A percentile compares a stretch with the other conserved stretches of the same genome.
Conservation (phyloP, 2,113 vertebrate species). For the Petaurus breviceps region DNA sequence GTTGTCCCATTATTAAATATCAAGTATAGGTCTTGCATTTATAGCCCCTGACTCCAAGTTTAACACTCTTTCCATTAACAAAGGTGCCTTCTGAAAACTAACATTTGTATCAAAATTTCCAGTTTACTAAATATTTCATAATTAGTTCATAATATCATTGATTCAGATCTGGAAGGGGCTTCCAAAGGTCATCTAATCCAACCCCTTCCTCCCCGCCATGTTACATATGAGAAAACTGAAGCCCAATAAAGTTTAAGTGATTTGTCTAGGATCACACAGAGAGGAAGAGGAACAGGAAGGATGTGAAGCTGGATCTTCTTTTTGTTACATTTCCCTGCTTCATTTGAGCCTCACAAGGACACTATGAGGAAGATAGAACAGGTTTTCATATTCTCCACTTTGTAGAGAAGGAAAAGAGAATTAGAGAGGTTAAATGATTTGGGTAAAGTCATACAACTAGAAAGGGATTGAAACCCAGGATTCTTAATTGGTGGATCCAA, state of each 20-base stretch:
- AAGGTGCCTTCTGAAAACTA: neutral
- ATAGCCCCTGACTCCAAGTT: neutral
- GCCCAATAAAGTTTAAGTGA: neutral
- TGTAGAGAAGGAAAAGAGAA: neutral
- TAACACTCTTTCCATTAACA: neutral
- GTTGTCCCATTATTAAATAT: neutral
- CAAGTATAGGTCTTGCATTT: neutral
- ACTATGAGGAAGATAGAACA: neutral
- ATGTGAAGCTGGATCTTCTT: neutral
- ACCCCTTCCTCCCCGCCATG: neutral
- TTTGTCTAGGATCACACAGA: neutral
- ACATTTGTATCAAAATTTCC: neutral
- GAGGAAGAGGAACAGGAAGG: neutral
- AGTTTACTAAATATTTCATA: neutral
- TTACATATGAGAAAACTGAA: neutral
- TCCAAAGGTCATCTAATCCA: neutral
- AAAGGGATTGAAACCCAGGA: neutral
- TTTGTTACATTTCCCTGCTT: neutral
- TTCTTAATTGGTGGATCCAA: neutral
- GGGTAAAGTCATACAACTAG: neutral
- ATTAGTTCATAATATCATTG: neutral
- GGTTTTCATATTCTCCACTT: neutral
- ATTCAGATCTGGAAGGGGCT: neutral
- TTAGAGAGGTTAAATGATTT: neutral
- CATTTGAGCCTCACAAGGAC: neutral